These are phyloP conservation scores for Rhineura floridana DNA, from an alignment of 2,113 vertebrate genomes.

Conservation along the genomic window DNA sequence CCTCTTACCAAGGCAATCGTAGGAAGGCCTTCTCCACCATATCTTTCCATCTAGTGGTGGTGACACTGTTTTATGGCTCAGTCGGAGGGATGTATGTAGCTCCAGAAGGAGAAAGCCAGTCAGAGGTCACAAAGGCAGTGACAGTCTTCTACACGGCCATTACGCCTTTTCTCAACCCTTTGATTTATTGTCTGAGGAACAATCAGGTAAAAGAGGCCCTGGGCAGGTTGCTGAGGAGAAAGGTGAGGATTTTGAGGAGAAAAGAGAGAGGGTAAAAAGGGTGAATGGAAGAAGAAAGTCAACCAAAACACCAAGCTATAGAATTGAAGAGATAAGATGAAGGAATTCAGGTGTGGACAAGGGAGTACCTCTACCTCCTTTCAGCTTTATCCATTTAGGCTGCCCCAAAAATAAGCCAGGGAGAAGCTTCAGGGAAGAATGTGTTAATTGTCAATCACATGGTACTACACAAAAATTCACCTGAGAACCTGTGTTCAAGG, in stretches of 20 bases:
- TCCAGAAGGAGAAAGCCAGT: not conserved
- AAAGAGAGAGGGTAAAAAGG: not conserved
- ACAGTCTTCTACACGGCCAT: not conserved
- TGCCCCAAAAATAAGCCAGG: not conserved
- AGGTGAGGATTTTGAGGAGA: not conserved
- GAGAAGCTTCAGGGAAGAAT: too few relatives aligned
- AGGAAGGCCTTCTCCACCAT: constrained; percentile 63
- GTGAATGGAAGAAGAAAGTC: not conserved
- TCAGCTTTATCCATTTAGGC: too few relatives aligned
- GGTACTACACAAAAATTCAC: too few relatives aligned
- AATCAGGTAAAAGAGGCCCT: too few relatives aligned
- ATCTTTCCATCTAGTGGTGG: constrained; percentile 53
- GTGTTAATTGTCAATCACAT: too few relatives aligned
- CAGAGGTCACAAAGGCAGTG: not conserved
- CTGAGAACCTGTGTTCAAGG: too few relatives aligned
- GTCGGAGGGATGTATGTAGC: constrained; percentile 54
- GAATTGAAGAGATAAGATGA: not conserved
- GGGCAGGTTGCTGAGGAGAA: not conserved
- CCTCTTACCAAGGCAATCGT: constrained; percentile 32
- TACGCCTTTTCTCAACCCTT: too few relatives aligned
- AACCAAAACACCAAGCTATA: not conserved
- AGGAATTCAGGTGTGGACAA: not conserved
- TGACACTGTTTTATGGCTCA: constrained; percentile 59
- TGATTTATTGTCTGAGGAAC: too few relatives aligned
- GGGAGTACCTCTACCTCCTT: too few relatives aligned